Evolutionary conservation across 1,140 invertebrate species (phyloP).

Genomic region (Drosophila ercepeae): DNA sequence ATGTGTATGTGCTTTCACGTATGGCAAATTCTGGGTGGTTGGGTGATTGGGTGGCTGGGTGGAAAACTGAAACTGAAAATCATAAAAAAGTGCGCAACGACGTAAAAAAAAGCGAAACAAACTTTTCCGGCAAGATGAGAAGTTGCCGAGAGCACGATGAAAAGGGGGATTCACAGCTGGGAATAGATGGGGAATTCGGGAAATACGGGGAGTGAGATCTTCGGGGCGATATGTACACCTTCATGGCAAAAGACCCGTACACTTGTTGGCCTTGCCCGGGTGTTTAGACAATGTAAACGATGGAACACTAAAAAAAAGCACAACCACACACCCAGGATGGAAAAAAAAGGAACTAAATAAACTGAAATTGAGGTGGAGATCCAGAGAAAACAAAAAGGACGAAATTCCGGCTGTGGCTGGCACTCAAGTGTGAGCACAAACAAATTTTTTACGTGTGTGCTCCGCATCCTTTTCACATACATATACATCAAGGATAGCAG

Average conservation of each 20-base stretch:
- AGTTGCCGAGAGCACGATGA: conserved; percentile 41
- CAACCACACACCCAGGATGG: background rate
- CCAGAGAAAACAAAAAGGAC: conserved; percentile 12
- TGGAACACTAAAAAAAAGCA: conserved; percentile 51
- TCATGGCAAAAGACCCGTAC: conserved; percentile 52
- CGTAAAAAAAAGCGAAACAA: conserved; percentile 55
- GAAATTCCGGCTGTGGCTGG: conserved; percentile 40
- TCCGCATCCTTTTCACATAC: background rate
- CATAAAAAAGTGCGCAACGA: conserved; percentile 76
- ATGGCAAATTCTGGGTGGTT: conserved; percentile 2
- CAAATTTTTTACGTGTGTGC: conserved; percentile 57
- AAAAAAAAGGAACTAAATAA: conserved; percentile 67
- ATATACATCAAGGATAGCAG: background rate
- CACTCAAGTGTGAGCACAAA: conserved; percentile 70
- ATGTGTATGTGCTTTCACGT: conserved; percentile 40
- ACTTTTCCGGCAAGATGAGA: conserved; percentile 46
- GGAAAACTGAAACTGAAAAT: conserved; percentile 56
- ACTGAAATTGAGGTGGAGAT: conserved; percentile 55
- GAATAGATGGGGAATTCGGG: conserved; percentile 17
- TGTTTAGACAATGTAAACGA: conserved; percentile 80
- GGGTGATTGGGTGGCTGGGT: background rate
- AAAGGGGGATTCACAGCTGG: conserved; percentile 27
- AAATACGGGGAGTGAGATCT: conserved; percentile 8
- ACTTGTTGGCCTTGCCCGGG: conserved; percentile 61
- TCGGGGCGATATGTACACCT: conserved; percentile 46